phyloP scores from a whole-genome alignment of 2,113 vertebrate genomes.

The Cyanoderma ruficeps region DNA sequence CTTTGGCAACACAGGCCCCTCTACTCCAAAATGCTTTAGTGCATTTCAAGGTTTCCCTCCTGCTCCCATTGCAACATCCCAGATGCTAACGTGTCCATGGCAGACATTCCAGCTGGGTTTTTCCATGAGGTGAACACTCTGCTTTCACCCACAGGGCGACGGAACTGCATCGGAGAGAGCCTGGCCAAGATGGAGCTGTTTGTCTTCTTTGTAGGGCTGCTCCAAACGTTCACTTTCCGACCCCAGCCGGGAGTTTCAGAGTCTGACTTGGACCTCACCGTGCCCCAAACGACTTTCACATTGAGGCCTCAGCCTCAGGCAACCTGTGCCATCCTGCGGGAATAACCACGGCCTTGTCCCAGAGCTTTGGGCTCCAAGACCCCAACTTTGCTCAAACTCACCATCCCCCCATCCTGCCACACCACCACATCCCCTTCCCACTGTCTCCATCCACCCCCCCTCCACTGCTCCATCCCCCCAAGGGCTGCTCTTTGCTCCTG shows the following conservation, averaged over 20 bases:
- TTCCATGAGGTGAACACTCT: not conserved
- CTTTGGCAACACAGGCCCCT: not conserved
- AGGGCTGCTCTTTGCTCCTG: not conserved
- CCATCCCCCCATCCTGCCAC: not conserved
- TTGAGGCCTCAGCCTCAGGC: conserved; percentile 69
- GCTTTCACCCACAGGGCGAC: conserved; percentile 60
- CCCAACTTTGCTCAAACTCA: not conserved
- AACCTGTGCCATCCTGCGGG: conserved; percentile 51
- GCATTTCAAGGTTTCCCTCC: not conserved
- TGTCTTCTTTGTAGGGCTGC: conserved; percentile 70
- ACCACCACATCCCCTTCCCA: not conserved
- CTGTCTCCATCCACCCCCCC: not conserved
- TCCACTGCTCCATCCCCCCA: not conserved
- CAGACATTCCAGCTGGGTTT: not conserved
- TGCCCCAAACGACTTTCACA: conserved; percentile 70
- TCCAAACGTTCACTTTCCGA: conserved; percentile 72
- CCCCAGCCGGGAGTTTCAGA: conserved; percentile 61
- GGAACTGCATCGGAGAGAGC: conserved; percentile 74
- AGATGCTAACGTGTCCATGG: accelerated
- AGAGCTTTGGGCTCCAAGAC: not conserved
- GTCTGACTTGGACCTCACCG: conserved; percentile 49
- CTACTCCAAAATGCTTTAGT: not conserved
- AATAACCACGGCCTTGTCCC: not conserved
- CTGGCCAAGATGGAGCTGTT: conserved; percentile 77
- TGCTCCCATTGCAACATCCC: not conserved